Conservation (phyloP, 2,888 invertebrate species). For the Aspidiotus destructor region DNA sequence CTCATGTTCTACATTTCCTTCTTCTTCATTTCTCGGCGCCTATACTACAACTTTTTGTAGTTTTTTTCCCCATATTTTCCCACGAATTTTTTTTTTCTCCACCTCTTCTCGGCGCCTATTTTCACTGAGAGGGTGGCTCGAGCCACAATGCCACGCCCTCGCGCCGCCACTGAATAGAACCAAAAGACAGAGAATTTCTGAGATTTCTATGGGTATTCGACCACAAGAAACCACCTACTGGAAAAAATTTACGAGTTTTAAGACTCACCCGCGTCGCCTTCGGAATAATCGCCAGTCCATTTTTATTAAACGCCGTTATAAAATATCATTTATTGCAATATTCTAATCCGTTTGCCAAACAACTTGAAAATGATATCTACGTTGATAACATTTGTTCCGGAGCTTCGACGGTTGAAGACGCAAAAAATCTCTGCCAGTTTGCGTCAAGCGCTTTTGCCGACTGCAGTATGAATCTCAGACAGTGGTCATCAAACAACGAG, state of each 20-base stretch:
- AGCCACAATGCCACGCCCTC: no score
- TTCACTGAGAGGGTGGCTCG: no score
- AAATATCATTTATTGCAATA: not conserved
- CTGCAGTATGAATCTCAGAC: not conserved
- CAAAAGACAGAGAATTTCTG: not conserved
- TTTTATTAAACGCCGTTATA: not conserved
- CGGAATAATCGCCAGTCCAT: not conserved
- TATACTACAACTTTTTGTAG: no score
- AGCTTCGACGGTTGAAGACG: not conserved
- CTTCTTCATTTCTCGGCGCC: no score
- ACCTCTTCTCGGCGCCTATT: no score
- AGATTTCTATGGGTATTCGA: not conserved
- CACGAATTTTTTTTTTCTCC: no score
- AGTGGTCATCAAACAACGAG: not conserved
- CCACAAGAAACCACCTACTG: not conserved
- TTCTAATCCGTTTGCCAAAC: not conserved
- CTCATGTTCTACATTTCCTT: no score
- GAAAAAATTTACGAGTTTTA: not conserved
- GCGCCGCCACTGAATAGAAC: no score
- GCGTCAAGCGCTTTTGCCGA: not conserved
- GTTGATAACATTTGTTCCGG: not conserved
- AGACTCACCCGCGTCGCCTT: not conserved
- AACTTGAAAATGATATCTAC: not conserved
- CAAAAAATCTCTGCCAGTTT: not conserved
- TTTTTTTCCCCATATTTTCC: no score